phyloP scores from a whole-genome alignment of 2,797 vertebrate genomes.

The Enteromius anoplus region DNA sequence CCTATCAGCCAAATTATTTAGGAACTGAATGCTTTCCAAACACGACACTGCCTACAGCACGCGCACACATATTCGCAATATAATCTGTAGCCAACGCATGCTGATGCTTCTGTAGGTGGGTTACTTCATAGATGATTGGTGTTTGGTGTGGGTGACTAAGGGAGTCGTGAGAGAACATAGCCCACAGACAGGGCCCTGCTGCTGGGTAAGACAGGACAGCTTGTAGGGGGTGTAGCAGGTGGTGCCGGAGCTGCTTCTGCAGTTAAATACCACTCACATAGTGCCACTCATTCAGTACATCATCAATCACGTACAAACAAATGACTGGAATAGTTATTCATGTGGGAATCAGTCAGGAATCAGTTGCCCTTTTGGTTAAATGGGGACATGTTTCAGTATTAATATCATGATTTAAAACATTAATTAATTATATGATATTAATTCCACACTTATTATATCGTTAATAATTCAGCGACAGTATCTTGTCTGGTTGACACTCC shows the following conservation, averaged over 20 bases:
- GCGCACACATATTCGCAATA: not conserved
- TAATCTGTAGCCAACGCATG: constrained; percentile 38
- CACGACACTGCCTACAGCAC: constrained; percentile 24
- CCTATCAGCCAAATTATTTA: constrained; percentile 42
- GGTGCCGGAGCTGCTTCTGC: constrained; percentile 39
- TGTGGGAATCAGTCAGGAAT: constrained; percentile 18
- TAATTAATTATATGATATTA: not conserved
- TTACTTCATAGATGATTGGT: constrained; percentile 45
- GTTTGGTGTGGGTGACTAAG: constrained; percentile 56
- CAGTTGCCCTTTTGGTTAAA: not conserved
- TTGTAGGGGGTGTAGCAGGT: constrained; percentile 58
- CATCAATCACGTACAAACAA: constrained; percentile 31
- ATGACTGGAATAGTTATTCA: constrained; percentile 29
- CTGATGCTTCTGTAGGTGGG: constrained; percentile 51
- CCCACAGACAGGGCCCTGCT: constrained; percentile 32
- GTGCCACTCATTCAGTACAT: constrained; percentile 27
- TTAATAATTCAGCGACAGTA: not conserved
- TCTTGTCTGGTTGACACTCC: not conserved
- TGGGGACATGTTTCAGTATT: not conserved
- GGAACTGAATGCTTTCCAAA: constrained; percentile 48
- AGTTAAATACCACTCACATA: constrained; percentile 29
- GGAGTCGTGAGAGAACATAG: constrained; percentile 53
- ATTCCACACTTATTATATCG: not conserved
- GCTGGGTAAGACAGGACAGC: constrained; percentile 45
- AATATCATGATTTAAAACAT: not conserved